phyloP scores from a whole-genome alignment of 1,140 invertebrate genomes.

The Atopsyche davidsoni region DNA sequence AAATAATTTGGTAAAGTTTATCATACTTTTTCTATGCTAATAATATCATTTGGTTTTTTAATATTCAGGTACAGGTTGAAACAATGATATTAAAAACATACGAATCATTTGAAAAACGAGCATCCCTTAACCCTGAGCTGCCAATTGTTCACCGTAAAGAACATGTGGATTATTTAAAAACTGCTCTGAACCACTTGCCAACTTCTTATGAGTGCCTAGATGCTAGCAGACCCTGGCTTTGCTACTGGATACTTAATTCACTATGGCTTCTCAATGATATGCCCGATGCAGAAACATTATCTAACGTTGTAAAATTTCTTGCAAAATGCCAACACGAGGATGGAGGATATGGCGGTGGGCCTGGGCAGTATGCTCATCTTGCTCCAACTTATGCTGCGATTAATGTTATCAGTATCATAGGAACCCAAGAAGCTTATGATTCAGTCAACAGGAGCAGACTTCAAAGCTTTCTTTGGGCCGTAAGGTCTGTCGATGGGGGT shows the following conservation, averaged over 20 bases:
- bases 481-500: slow-evolving; percentile 78
- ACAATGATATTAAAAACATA: slow-evolving; percentile 56
- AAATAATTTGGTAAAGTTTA: too few relatives aligned
- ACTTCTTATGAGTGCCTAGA: slow-evolving; percentile 75
- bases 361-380: slow-evolving; percentile 84
- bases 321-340: slow-evolving; percentile 68
- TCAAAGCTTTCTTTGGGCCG: slow-evolving; percentile 68
- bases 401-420: slow-evolving; percentile 84
- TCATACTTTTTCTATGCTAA: too few relatives aligned
- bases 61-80: slow-evolving; percentile 62
- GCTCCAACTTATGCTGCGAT: slow-evolving; percentile 97
- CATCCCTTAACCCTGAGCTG: slow-evolving; percentile 51
- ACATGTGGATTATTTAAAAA: slow-evolving; percentile 65
- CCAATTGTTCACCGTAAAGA: slow-evolving; percentile 58
- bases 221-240: slow-evolving; percentile 90
- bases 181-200: slow-evolving; percentile 61
- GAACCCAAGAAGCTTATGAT: slow-evolving; percentile 78
- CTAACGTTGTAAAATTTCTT: slow-evolving; percentile 64
- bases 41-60: too few relatives aligned
- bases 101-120: slow-evolving; percentile 51
- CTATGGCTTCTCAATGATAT: slow-evolving; percentile 73
- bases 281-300: slow-evolving; percentile 60
- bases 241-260: slow-evolving; percentile 93
- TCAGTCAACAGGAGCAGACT: slow-evolving; percentile 78
- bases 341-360: slow-evolving; percentile 93